These are phyloP conservation scores for Ichneumon xanthorius DNA, from an alignment of 2,888 invertebrate genomes.

Conservation along the genomic window DNA sequence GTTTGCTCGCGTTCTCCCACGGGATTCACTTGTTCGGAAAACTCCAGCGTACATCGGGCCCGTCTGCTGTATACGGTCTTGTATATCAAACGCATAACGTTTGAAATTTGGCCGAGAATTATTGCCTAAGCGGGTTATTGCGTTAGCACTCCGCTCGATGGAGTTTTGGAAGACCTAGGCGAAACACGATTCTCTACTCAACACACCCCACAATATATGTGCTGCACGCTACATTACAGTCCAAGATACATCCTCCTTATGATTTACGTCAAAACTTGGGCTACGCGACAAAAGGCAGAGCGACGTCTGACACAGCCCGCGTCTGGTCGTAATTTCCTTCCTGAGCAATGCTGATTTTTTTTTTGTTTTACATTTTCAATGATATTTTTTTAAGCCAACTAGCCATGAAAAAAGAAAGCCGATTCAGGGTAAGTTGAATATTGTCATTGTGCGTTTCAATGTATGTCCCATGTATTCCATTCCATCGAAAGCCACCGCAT, in stretches of 20 bases:
- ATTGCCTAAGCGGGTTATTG: constrained; percentile 43
- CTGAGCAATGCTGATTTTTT: background rate
- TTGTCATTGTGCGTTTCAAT: too few relatives aligned
- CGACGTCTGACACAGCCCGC: constrained; percentile 21
- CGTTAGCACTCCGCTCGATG: constrained; percentile 29
- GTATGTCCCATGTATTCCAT: background rate
- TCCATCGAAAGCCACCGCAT: background rate
- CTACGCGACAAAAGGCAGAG: constrained; percentile 26
- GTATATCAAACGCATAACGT: background rate
- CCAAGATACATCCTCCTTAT: constrained; percentile 18
- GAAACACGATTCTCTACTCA: constrained; percentile 57
- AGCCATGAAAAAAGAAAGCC: too few relatives aligned
- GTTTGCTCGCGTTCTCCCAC: background rate
- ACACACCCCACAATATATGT: constrained; percentile 7
- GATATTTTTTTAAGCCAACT: too few relatives aligned
- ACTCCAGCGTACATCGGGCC: background rate
- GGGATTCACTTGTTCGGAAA: background rate
- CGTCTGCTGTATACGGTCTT: background rate
- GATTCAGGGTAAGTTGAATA: too few relatives aligned
- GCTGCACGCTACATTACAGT: background rate
- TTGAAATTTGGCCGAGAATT: constrained; percentile 47
- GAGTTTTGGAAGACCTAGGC: constrained; percentile 9
- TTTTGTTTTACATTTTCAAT: constrained; percentile 10
- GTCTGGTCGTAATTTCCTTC: constrained; percentile 11
- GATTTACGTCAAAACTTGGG: constrained; percentile 39